Evolutionary conservation across 2,888 invertebrate genomes (phyloP), one percentile per base, ranked within the genome.

Genomic region (Tillus elongatus): DNA sequence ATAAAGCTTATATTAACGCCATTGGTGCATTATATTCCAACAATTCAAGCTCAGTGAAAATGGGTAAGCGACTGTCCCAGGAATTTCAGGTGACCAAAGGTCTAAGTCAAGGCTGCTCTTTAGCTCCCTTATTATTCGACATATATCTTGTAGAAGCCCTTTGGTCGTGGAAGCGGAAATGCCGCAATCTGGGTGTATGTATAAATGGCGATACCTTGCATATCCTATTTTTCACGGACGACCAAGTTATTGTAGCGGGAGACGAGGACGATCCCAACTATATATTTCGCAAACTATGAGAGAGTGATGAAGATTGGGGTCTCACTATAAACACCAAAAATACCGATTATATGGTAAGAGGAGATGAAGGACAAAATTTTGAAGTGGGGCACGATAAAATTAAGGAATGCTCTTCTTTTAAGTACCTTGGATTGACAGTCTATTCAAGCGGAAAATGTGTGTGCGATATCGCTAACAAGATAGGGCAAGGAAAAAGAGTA

Each of bases 271-370:
- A 19, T 19, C 6, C 24, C n/a, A 19, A n/a, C n/a, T 19, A 19
- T n/a, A 19, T 19, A n/a, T 19, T 19, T n/a, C n/a, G n/a, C 24
- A 19, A 19, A n/a, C 24, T 19, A n/a, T n/a, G n/a, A n/a, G 24
- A 19, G 24, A 19, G 24, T n/a, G 6, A 19, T 19, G 24, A 19
- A 19, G 24, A n/a, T n/a, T 19, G 24, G 6, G n/a, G n/a, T n/a
- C 24, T 19, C 24, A 19, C 24, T 19, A 19, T 19, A 19, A 19
- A 19, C n/a, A 19, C n/a, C 6, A 19, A 19, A 19, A 19, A 19
- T 6, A 19, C 24, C 24, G n/a, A 19, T 8, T 8, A 19, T n/a
- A n/a, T n/a, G n/a, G n/a, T 8, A 8, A 19, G 6, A 6, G 24
- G n/a, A 19, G n/a, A 19, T 19, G 24, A 19, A 8, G 6, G n/a